These are phyloP conservation scores for Hipposideros larvatus DNA, from an alignment of 2,797 vertebrate genomes.

Conservation along the genomic window DNA sequence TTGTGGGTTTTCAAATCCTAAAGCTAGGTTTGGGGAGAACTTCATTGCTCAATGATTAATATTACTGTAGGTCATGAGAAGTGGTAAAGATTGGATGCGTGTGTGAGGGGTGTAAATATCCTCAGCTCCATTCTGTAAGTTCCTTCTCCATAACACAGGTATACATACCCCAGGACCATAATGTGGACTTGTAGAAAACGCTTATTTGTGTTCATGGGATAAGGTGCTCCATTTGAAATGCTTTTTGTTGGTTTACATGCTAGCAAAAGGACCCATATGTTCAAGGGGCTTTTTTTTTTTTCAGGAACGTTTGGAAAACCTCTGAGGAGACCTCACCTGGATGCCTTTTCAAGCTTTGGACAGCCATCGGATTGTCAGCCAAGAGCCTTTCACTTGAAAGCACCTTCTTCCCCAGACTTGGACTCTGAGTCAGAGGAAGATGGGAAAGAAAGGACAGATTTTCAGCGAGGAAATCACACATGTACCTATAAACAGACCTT, in stretches of 20 bases:
- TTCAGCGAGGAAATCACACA: constrained; percentile 84
- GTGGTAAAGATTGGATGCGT: not conserved
- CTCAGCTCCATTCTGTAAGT: not conserved
- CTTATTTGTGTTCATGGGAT: fast-evolving
- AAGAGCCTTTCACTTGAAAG: constrained; percentile 87
- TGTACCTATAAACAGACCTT: constrained; percentile 89
- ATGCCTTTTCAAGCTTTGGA: constrained; percentile 86
- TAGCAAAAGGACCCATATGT: not conserved
- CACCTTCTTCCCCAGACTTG: constrained; percentile 87
- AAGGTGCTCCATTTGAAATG: not conserved
- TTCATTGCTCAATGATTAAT: not conserved
- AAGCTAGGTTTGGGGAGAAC: not conserved
- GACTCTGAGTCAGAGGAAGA: constrained; percentile 89
- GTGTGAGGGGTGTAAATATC: not conserved
- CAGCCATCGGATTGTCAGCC: constrained; percentile 85
- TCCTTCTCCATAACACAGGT: fast-evolving
- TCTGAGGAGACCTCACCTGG: constrained; percentile 92
- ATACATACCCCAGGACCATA: fast-evolving
- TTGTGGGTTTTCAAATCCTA: not conserved
- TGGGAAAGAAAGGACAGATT: constrained; percentile 85
- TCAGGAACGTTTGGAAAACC: constrained; percentile 97
- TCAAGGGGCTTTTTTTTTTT: constrained; percentile 74
- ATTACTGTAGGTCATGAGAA: not conserved
- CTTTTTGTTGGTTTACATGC: not conserved
- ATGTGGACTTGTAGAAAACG: not conserved